phyloP scores from a whole-genome alignment of 92 coral and sea anemone genomes.

The Bergia puertoricense region DNA sequence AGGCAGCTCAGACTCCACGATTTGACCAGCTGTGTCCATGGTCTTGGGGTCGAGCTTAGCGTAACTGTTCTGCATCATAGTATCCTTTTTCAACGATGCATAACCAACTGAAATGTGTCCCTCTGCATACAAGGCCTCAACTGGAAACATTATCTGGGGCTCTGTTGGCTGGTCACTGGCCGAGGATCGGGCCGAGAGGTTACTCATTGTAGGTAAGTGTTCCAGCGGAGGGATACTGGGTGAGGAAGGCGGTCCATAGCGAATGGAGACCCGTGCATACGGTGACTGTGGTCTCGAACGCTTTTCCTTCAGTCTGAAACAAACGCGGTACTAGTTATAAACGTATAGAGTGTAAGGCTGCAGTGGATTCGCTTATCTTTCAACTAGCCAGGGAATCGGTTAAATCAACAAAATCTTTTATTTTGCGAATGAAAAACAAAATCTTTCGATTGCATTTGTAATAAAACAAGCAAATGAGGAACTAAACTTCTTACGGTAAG shows the following conservation, averaged over 20 bases:
- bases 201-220: not conserved
- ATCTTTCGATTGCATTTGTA: too few species aligned
- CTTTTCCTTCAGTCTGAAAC: conserved; percentile 8
- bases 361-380: not conserved
- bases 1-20: not conserved
- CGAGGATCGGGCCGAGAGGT: not conserved
- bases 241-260: conserved; percentile 28
- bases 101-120: conserved; percentile 14
- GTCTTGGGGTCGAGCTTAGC: conserved; percentile 36
- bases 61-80: not conserved
- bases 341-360: not conserved
- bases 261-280: conserved; percentile 29
- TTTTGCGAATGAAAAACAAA: too few species aligned
- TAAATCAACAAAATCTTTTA: too few species aligned
- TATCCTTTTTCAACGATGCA: conserved; percentile 27
- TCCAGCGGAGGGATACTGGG: conserved; percentile 16
- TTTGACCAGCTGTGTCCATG: conserved; percentile 1
- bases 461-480: too few species aligned
- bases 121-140: conserved; percentile 36
- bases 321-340: not conserved
- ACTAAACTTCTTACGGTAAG: too few species aligned
- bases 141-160: conserved; percentile 4
- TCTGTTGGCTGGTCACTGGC: not conserved
- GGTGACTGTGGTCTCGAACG: conserved; percentile 29
- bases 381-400: not conserved